phyloP scores from a whole-genome alignment of 2,113 vertebrate species.

The Agapornis roseicollis region DNA sequence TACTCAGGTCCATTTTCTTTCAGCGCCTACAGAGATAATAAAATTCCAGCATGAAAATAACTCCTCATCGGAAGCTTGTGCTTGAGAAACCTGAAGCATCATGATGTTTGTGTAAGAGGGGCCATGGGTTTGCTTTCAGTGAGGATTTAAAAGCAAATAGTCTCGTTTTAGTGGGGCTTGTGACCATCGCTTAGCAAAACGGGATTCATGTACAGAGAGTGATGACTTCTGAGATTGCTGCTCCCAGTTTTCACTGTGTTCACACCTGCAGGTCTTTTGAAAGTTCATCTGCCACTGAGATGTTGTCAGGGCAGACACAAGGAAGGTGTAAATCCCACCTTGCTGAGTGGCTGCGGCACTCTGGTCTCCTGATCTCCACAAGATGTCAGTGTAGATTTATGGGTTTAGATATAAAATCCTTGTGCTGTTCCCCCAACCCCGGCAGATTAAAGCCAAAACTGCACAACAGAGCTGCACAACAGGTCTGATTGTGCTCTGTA shows the following conservation, averaged over 20 bases:
- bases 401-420: slow-evolving; percentile 13
- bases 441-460: slow-evolving; percentile 7
- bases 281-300: rapidly evolving
- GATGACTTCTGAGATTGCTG: not conserved
- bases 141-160: not conserved
- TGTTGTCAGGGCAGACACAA: not conserved
- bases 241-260: not conserved
- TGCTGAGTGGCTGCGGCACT: not conserved
- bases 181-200: not conserved
- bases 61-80: not conserved
- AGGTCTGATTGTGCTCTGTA: slow-evolving; percentile 38
- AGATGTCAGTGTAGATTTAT: slow-evolving; percentile 69
- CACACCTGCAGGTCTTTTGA: not conserved
- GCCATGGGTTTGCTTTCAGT: not conserved
- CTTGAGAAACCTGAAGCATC: not conserved
- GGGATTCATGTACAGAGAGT: not conserved
- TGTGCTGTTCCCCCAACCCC: not conserved
- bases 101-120: not conserved
- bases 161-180: not conserved
- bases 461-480: slow-evolving; percentile 16
- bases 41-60: not conserved
- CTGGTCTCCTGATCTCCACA: slow-evolving; percentile 44
- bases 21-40: not conserved
- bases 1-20: not conserved
- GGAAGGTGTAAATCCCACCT: not conserved